Base-by-base conservation (phyloP, 2,113 vertebrate species). In the Gambusia affinis region DNA sequence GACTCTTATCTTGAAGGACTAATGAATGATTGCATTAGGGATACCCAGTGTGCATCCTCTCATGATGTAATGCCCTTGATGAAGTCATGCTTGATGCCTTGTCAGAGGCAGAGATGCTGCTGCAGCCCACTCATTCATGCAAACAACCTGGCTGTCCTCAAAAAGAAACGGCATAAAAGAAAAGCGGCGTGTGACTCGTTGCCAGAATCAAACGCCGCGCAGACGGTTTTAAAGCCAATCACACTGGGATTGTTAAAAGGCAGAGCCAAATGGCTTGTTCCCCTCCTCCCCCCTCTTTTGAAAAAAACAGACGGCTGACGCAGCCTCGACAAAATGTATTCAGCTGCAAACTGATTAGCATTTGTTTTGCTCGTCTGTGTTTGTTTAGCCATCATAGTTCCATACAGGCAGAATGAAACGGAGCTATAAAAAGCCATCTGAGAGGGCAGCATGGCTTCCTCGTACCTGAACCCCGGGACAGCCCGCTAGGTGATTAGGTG, bases 401-500 rank as follows among this genome's bases (percentile, higher is more conserved):
- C 67, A 72, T 19, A 39, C 67, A 87, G 63, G 76, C 80, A 57
- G 65, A 69, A 76, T 66, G 80, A 80, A 77, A 82, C 29, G 73
- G 51, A 69, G 68, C 82, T 76, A 65, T 68, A 70, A 86, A 73
- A 60, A 82, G 75, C 30, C 74, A 60, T 83, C 72, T 78, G 73
- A 74, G 78, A 85, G 79, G 75, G 65, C 68, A 83, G 72, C 73
- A 69, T 72, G 71, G 35, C 65, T 69, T 74, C 78, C 83, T 67
- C 71, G 69, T 80, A 90, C 90, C 91, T 93, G 91, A 87, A 87
- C 77, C 73, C 72, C 62, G 64, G 84, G 76, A 88, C 73, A 87
- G 75, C 76, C 83, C 64, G 84, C 86, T 81, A 82, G 82, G 82
- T 93, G 88, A 89, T 91, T 90, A 91, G 82, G 81, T 93, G 88